These are phyloP conservation scores for Calonectris borealis DNA, from an alignment of 2,113 vertebrate species.

Conservation along the genomic window DNA sequence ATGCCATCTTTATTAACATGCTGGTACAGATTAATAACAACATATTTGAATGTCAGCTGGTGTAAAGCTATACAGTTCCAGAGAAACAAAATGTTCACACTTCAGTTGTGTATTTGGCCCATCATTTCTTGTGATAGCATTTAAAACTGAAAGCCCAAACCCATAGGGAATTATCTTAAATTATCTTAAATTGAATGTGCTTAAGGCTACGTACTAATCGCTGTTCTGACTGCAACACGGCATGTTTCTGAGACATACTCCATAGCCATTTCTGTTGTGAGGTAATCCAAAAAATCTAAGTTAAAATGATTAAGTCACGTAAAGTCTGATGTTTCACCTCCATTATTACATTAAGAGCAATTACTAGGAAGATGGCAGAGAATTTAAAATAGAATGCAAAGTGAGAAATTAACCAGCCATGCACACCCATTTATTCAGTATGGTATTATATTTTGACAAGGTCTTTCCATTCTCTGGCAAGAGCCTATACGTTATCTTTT, in stretches of 20 bases:
- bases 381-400: background rate
- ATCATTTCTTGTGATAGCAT: background rate
- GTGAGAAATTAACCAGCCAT: background rate
- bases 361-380: background rate
- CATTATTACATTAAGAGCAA: background rate
- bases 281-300: background rate
- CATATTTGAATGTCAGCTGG: slow-evolving; percentile 28
- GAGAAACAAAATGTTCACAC: slow-evolving; percentile 23
- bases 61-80: background rate
- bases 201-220: background rate
- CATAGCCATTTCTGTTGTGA: background rate
- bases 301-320: background rate
- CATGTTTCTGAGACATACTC: background rate
- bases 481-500: background rate
- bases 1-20: background rate
- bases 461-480: background rate
- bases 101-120: background rate
- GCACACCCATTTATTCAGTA: background rate
- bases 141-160: slow-evolving; percentile 12
- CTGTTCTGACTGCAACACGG: background rate
- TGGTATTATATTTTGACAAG: background rate
- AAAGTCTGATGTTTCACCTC: background rate
- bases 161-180: background rate
- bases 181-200: too few relatives aligned
- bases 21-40: slow-evolving; percentile 29